Conservation (phyloP, 2,113 vertebrate species). For the Megaceryle torquata region DNA sequence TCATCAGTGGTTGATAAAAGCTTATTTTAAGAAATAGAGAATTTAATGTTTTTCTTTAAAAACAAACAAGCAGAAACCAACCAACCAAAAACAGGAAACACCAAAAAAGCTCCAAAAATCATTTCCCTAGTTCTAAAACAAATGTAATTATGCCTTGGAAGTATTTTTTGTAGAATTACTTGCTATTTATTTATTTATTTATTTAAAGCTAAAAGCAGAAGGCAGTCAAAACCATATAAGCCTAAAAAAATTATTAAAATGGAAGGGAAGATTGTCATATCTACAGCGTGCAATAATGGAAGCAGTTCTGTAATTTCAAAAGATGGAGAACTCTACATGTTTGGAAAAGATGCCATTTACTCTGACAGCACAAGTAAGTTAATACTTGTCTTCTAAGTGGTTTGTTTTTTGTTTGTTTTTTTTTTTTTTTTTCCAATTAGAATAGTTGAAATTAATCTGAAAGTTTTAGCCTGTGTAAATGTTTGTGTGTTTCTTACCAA, state of each 20-base stretch:
- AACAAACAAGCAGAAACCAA: neutral
- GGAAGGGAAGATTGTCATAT: constrained; percentile 93
- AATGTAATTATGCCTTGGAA: neutral
- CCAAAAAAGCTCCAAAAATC: neutral
- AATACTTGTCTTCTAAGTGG: neutral
- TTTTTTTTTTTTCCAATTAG: neutral
- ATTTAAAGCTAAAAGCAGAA: constrained; percentile 90
- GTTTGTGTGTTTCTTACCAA: neutral
- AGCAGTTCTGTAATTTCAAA: constrained; percentile 98
- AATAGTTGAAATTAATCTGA: neutral
- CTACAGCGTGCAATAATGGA: constrained; percentile 96
- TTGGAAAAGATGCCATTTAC: constrained; percentile 99
- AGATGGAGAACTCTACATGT: constrained; percentile 99
- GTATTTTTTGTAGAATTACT: neutral
- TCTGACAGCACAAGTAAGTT: constrained; percentile 96
- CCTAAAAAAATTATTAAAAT: constrained; percentile 99
- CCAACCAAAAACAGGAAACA: too few relatives aligned
- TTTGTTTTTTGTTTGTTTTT: neutral
- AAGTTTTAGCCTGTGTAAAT: neutral
- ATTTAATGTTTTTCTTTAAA: neutral
- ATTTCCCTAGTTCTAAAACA: neutral
- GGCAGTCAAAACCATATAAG: constrained; percentile 97
- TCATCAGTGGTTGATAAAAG: neutral
- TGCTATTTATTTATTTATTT: constrained; percentile 8
- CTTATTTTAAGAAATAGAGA: neutral